Conservation (phyloP, 2,113 vertebrate genomes). For the Pelodiscus sinensis region DNA sequence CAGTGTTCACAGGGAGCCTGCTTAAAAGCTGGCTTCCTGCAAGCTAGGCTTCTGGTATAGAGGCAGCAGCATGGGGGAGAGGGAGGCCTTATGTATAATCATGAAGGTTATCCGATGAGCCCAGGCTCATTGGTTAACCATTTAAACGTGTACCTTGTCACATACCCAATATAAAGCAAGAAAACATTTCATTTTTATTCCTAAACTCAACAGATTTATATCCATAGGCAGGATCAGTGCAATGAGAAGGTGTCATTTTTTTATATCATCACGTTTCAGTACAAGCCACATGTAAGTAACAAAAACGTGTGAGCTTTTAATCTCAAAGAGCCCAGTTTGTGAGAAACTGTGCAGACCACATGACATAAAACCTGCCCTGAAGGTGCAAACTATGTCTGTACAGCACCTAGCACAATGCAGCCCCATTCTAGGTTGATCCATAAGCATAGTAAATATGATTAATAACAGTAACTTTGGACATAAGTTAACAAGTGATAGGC, state of each 20-base stretch:
- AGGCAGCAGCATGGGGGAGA: no score
- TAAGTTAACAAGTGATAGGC: neutral
- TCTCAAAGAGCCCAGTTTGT: no score
- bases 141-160: no score
- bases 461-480: neutral
- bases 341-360: neutral
- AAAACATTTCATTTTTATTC: neutral
- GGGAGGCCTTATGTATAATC: no score
- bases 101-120: no score
- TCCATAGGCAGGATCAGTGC: neutral
- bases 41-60: no score
- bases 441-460: neutral
- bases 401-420: rapidly evolving
- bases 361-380: neutral
- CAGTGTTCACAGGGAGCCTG: no score
- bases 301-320: neutral
- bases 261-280: neutral
- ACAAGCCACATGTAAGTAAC: neutral
- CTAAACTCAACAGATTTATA: neutral
- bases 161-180: neutral
- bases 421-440: neutral
- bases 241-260: neutral
- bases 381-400: neutral
- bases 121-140: no score
- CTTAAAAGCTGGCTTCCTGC: no score